phyloP scores from a whole-genome alignment of 2,113 vertebrate species.

The Channa maculata region DNA sequence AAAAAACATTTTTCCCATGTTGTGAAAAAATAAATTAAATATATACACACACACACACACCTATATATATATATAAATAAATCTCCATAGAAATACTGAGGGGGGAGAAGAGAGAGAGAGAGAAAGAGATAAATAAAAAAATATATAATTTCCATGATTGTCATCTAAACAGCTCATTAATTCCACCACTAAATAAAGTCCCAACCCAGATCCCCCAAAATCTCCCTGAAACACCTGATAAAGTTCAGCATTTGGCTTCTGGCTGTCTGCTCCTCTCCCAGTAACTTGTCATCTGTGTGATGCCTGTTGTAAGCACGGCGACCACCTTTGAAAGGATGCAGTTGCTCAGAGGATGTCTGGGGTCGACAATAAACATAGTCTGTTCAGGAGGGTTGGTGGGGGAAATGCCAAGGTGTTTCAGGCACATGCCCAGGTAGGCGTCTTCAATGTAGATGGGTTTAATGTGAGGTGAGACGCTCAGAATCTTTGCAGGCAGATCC shows the following conservation, averaged over 20 bases:
- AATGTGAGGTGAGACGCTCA: constrained; percentile 85
- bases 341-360: constrained; percentile 30
- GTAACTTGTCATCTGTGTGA: constrained; percentile 50
- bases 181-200: not conserved
- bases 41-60: no score
- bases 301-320: constrained; percentile 38
- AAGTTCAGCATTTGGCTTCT: constrained; percentile 13
- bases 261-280: constrained; percentile 51
- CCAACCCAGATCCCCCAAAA: not conserved
- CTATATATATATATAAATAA: no score
- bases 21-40: no score
- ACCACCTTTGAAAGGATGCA: constrained; percentile 71
- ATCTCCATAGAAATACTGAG: no score
- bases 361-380: constrained; percentile 41
- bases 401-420: constrained; percentile 63
- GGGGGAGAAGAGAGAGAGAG: no score
- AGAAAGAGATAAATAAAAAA: not conserved
- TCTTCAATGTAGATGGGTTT: constrained; percentile 92
- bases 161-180: no score
- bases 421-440: constrained; percentile 80
- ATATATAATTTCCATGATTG: no score
- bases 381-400: constrained; percentile 46
- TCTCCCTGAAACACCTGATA: not conserved
- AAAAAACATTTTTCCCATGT: no score
- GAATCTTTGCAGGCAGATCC: constrained; percentile 90